Conservation (phyloP, 2,113 vertebrate genomes). For the Rhynchopsitta pachyrhyncha region DNA sequence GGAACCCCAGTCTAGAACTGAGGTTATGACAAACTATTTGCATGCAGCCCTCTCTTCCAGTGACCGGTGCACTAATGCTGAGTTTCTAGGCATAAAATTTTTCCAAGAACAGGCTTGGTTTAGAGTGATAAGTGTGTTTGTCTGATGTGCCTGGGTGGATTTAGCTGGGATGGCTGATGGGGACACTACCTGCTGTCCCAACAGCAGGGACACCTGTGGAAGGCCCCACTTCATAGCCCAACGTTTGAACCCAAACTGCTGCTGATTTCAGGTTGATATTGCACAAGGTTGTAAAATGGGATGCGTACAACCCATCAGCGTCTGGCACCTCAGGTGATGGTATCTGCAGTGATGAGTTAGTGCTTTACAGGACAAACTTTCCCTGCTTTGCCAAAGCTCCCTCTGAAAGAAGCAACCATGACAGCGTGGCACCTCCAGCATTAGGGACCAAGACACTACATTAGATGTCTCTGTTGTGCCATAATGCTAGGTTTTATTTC, state of each 20-base stretch:
- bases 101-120: not conserved
- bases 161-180: not conserved
- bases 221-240: not conserved
- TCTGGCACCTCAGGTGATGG: not conserved
- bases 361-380: not conserved
- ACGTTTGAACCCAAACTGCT: not conserved
- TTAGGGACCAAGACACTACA: not conserved
- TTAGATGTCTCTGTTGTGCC: not conserved
- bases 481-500: not conserved
- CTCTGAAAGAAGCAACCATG: not conserved
- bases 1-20: not conserved
- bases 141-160: not conserved
- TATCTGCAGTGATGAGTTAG: not conserved
- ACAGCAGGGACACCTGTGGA: not conserved
- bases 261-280: not conserved
- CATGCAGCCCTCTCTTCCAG: not conserved
- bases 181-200: not conserved
- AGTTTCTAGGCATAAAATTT: not conserved
- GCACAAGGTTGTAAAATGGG: not conserved
- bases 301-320: not conserved
- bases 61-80: not conserved
- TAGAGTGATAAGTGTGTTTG: not conserved
- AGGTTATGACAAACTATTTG: not conserved
- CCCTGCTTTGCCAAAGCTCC: not conserved
- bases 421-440: not conserved